Evolutionary conservation across 2,797 vertebrate species (phyloP).

Genomic region (Eulemur albifrons): DNA sequence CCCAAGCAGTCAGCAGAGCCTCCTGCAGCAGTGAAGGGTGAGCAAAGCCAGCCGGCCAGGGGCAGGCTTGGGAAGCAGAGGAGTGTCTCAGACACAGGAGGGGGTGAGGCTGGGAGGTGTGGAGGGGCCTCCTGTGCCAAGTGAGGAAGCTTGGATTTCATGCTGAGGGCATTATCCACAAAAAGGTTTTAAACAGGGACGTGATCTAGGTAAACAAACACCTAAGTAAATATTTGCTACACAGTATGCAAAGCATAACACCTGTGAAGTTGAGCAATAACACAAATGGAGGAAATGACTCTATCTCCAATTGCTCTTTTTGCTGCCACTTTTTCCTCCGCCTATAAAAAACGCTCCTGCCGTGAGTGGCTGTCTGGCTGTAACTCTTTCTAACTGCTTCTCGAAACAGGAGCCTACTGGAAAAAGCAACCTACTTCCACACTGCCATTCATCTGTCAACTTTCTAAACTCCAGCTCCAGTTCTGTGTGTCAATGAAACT

Average conservation of each 20-base stretch:
- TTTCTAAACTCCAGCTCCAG: background rate
- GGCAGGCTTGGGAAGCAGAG: background rate
- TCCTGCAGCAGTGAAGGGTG: background rate
- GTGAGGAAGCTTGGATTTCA: background rate
- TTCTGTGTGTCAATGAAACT: background rate
- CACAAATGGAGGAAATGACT: background rate
- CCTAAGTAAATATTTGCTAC: too few relatives aligned
- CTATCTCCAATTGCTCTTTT: background rate
- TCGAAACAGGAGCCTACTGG: background rate
- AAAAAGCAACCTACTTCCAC: background rate
- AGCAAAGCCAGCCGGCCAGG: fast-evolving
- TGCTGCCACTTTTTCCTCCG: background rate
- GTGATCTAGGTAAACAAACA: too few relatives aligned
- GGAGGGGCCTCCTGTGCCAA: background rate
- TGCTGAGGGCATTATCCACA: background rate
- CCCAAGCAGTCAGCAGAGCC: background rate
- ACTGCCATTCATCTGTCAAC: background rate
- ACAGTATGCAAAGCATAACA: background rate
- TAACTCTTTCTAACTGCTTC: background rate
- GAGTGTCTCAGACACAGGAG: background rate
- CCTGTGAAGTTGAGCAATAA: background rate
- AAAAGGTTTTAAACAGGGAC: background rate
- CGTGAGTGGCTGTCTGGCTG: background rate
- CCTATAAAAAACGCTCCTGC: background rate
- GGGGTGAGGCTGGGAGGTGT: background rate